Percentiles rank a stretch among this genome's conserved stretches.
phyloP scores from a whole-genome alignment of 2,888 invertebrate genomes.

The Atethmia centrago region DNA sequence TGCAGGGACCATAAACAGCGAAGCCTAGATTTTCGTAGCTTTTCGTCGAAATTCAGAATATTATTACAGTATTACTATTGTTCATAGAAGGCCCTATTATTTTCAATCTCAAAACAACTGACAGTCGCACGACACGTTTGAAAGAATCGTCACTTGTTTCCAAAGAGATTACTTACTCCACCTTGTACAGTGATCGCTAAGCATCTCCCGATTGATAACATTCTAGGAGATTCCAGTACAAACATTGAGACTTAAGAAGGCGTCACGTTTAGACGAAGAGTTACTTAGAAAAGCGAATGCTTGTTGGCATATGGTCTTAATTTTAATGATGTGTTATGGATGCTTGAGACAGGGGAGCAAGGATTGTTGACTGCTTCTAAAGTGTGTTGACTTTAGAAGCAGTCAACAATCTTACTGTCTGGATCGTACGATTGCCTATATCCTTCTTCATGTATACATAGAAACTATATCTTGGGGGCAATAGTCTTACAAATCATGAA shows the following conservation, averaged over 20 bases:
- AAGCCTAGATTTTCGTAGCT: background rate
- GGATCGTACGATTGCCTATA: background rate
- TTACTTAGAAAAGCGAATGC: background rate
- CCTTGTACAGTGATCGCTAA: constrained; percentile 27
- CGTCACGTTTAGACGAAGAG: background rate
- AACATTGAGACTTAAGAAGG: background rate
- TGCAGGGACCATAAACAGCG: background rate
- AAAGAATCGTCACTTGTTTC: constrained; percentile 24
- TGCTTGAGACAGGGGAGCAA: background rate
- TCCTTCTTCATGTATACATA: too few relatives aligned
- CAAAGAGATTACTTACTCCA: constrained; percentile 29
- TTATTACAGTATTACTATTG: background rate
- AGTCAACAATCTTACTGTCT: background rate
- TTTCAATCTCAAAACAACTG: background rate
- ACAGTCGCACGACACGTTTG: background rate
- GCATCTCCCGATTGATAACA: constrained; percentile 19
- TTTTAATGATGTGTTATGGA: constrained; percentile 7
- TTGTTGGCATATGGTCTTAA: background rate
- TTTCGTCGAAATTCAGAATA: background rate
- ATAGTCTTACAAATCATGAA: background rate
- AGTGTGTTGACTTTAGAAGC: constrained; percentile 1
- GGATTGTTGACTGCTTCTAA: background rate
- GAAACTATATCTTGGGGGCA: too few relatives aligned
- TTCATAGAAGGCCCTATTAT: background rate
- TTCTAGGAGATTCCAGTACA: constrained; percentile 35